Evolutionary conservation across 1,140 invertebrate species (phyloP).

Genomic region (Macrostomum lignano): DNA sequence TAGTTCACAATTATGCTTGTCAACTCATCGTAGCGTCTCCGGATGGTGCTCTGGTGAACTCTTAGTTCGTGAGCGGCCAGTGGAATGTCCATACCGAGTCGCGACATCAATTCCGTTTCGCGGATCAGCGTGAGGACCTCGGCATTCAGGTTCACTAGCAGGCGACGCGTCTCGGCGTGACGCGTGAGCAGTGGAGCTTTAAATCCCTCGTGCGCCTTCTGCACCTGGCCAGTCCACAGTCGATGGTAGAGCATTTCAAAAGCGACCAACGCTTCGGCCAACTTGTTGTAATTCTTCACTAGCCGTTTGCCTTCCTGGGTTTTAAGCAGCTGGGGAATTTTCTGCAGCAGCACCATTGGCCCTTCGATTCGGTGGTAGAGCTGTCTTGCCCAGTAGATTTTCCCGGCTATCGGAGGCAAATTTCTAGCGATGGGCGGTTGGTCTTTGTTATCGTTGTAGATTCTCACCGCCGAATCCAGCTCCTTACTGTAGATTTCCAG

Average conservation of each 20-base stretch:
- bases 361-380: slow-evolving; percentile 29
- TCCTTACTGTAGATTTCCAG: slow-evolving; percentile 52
- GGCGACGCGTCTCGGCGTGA: slow-evolving; percentile 17
- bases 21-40: slow-evolving; percentile 44
- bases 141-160: slow-evolving; percentile 27
- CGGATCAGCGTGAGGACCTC: slow-evolving; percentile 36
- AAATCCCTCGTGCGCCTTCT: slow-evolving; percentile 20
- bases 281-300: slow-evolving; percentile 37
- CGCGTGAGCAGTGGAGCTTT: slow-evolving; percentile 19
- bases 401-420: slow-evolving; percentile 55
- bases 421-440: slow-evolving; percentile 55
- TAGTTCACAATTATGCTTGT: slow-evolving; percentile 33
- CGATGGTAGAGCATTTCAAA: slow-evolving; percentile 29
- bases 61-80: slow-evolving; percentile 39
- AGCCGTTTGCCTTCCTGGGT: slow-evolving; percentile 32
- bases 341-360: slow-evolving; percentile 32
- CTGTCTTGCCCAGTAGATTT: slow-evolving; percentile 30
- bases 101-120: slow-evolving; percentile 54
- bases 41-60: slow-evolving; percentile 50
- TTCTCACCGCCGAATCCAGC: slow-evolving; percentile 49
- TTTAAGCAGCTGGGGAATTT: slow-evolving; percentile 14
- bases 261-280: slow-evolving; percentile 26
- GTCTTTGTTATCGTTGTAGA: slow-evolving; percentile 55
- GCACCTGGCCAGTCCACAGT: slow-evolving; percentile 22
- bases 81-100: slow-evolving; percentile 50